Conservation (phyloP, 2,888 invertebrate species). For the Nowickia ferox region DNA sequence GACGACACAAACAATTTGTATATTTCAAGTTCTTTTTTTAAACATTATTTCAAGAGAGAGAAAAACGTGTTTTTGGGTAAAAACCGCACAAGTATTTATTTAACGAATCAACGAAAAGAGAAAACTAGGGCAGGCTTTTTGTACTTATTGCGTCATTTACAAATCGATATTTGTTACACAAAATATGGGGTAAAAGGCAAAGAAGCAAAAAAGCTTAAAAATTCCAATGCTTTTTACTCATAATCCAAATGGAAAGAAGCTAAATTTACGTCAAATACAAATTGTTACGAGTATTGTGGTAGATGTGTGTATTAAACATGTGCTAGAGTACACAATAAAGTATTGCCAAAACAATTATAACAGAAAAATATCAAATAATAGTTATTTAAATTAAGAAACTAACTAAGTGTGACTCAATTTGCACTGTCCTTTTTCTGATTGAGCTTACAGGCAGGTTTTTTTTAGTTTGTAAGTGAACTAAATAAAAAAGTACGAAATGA, state of each 20-base stretch:
- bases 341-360: no score
- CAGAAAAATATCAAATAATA: no score
- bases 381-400: no score
- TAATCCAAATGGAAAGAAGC: not conserved
- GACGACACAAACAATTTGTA: no score
- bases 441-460: no score
- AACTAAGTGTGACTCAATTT: no score
- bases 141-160: slow-evolving; percentile 65
- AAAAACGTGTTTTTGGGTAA: not conserved
- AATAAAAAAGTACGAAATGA: no score
- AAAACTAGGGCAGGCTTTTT: slow-evolving; percentile 63
- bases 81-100: not conserved
- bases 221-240: slow-evolving; percentile 13
- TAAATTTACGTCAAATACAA: not conserved
- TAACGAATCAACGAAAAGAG: slow-evolving; percentile 7
- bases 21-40: no score
- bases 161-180: slow-evolving; percentile 56
- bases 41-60: no score
- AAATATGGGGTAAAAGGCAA: slow-evolving; percentile 7
- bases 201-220: slow-evolving; percentile 1
- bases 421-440: no score
- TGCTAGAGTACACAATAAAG: no score
- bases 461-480: no score
- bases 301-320: not conserved
- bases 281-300: not conserved